Conservation (phyloP, 2,113 vertebrate species). For the Origma solitaria region DNA sequence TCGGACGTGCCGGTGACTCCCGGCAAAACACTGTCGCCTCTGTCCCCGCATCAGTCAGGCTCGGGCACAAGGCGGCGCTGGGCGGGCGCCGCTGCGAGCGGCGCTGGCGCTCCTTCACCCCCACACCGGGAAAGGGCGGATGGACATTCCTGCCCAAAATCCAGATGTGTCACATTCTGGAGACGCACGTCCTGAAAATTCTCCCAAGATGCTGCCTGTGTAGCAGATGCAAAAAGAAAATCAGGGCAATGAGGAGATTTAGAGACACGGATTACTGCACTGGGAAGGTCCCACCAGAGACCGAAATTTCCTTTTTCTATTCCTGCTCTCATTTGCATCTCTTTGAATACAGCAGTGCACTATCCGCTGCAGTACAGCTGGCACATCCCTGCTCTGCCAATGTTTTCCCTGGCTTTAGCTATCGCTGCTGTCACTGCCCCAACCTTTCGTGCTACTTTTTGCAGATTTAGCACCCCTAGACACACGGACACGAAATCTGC, state of each 20-base stretch:
- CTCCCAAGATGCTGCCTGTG: fast-evolving
- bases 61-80: background rate
- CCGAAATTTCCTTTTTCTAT: background rate
- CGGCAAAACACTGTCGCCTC: fast-evolving
- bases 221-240: background rate
- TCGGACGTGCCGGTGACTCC: fast-evolving
- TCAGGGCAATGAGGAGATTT: background rate
- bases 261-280: too few species aligned
- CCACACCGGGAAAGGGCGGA: background rate
- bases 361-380: fast-evolving
- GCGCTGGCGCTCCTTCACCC: background rate
- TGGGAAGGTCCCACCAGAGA: background rate
- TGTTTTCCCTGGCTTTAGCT: background rate
- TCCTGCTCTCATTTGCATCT: background rate
- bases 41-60: fast-evolving
- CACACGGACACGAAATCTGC: background rate
- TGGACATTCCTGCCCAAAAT: fast-evolving
- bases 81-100: background rate
- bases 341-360: background rate
- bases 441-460: background rate
- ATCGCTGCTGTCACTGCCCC: background rate
- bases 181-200: fast-evolving
- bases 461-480: background rate
- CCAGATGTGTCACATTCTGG: fast-evolving
- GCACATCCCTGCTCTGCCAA: background rate